Percentiles rank a stretch among this genome's conserved stretches.
Evolutionary conservation across 2,797 vertebrate genomes (phyloP).

Genomic region (Antrozous pallidus): DNA sequence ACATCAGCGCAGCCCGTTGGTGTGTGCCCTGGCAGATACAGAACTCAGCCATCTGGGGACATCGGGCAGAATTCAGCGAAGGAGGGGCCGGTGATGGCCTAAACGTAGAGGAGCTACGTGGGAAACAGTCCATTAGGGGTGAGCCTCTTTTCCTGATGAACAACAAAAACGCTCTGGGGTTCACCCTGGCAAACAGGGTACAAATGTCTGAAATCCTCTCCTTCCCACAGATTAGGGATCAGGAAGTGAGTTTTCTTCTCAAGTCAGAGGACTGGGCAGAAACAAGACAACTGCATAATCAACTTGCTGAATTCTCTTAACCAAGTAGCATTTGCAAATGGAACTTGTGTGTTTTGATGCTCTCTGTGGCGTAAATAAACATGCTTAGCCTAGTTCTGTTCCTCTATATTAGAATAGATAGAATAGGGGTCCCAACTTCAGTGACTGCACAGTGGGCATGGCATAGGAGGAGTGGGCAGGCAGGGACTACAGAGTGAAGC

Average conservation of each 20-base stretch:
- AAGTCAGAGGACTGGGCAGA: not conserved
- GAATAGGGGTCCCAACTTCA: not conserved
- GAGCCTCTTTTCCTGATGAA: not conserved
- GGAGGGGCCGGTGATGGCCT: not conserved
- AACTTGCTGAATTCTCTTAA: slow-evolving; percentile 9
- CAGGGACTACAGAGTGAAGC: not conserved
- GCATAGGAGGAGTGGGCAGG: not conserved
- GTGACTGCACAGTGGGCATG: not conserved
- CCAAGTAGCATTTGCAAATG: not conserved
- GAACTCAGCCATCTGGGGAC: not conserved
- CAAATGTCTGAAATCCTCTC: not conserved
- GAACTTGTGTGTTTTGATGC: not conserved
- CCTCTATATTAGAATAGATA: not conserved
- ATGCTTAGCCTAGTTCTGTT: not conserved
- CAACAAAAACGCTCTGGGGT: not conserved
- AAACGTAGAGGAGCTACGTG: not conserved
- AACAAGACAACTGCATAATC: not conserved
- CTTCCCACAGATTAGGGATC: not conserved
- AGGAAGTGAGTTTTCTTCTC: not conserved
- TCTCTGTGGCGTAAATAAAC: not conserved
- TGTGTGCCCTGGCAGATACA: not conserved
- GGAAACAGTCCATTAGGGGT: not conserved
- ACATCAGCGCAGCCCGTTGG: not conserved
- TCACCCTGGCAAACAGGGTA: not conserved
- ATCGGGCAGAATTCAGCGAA: not conserved